A percentile compares a stretch with the other conserved stretches of the same genome.
phyloP scores from a whole-genome alignment of 23 tunicate genomes.

The Ascidia mentula region DNA sequence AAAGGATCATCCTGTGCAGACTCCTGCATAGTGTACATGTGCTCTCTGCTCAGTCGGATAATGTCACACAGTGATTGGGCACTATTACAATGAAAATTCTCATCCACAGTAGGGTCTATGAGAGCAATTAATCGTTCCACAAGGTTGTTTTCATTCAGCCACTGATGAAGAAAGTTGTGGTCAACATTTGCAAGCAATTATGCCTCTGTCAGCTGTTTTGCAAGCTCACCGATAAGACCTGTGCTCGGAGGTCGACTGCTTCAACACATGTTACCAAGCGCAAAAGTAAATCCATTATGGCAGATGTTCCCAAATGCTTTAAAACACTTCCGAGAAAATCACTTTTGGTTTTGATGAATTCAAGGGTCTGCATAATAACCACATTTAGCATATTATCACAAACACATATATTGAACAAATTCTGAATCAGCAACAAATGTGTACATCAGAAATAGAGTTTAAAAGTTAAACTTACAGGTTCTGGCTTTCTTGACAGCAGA shows the following conservation, averaged over 20 bases:
- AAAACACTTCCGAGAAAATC: conserved; percentile 87
- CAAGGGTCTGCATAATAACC: conserved; percentile 63
- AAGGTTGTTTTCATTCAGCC: conserved; percentile 82
- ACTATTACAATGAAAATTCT: conserved; percentile 87
- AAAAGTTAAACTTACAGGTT: conserved; percentile 62
- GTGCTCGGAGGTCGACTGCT: conserved; percentile 72
- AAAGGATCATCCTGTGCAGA: conserved; percentile 95
- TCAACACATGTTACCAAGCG: conserved; percentile 96
- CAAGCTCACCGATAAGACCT: conserved; percentile 61
- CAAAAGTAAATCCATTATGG: conserved; percentile 88
- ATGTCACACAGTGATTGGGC: conserved; percentile 94
- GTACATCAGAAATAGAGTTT: too few relatives aligned
- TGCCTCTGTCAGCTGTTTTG: too few relatives aligned
- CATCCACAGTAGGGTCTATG: conserved; percentile 70
- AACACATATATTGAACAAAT: too few relatives aligned
- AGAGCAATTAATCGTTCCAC: conserved; percentile 75
- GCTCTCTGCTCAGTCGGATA: conserved; percentile 89
- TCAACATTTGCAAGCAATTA: neutral
- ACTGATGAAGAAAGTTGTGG: conserved; percentile 23
- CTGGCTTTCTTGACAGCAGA: conserved; percentile 79
- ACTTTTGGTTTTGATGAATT: conserved; percentile 65
- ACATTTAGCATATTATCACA: too few relatives aligned
- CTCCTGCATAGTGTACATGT: conserved; percentile 95
- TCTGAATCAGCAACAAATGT: too few relatives aligned
- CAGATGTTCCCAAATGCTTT: conserved; percentile 91